Evolutionary conservation across 1,140 invertebrate genomes (phyloP), one percentile per base, ranked within the genome.

Genomic region (Drosophila busckii): DNA sequence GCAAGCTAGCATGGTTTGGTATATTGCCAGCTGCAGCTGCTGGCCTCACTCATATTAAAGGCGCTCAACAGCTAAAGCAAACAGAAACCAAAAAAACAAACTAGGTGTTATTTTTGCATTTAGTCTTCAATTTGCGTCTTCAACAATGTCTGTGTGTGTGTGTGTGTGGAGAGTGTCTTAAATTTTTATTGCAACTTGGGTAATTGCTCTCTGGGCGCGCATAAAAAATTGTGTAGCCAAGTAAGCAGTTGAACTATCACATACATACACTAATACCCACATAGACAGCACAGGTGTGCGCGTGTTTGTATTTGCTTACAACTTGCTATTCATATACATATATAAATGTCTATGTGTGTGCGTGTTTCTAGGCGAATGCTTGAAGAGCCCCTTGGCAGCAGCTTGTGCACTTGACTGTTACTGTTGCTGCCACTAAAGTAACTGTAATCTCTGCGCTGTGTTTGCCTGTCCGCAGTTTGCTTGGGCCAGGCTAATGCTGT

Each of bases 221-320:
- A 67, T 82, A 82, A 82, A 82, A 61, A 82, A 68, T 82, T 78
- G 73, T 78, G 73, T 82, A 78, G 75, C 69, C 69, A 78, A 78
- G 63, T 82, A 80, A 82, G 75, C 75, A 75, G 69, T 66, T 82
- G 65, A 61, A 69, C 38, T 28, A 2, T 37, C 9, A 45, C n/a
- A 31, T 37, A 52, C 31, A 40, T 5, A 48, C 5, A 53, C 6
- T 32, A 31, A 42, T 12, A 20, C 1, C 3, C 4, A n/a, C n/a
- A 41, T 40, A 41, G 42, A 50, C 40, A 64, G 40, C 37, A 25
- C 49, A 61, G 45, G 45, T 44, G 31, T 29, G 8, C 20, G 34
- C 23, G 3, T 8, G 5, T 29, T 8, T 19, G 3, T 42, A 0
- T 38, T 3, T 50, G 12, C 15, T 19, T 4, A 7, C 32, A n/a